Conservation (phyloP, 2,888 invertebrate species). For the Teleogryllus oceanicus region DNA sequence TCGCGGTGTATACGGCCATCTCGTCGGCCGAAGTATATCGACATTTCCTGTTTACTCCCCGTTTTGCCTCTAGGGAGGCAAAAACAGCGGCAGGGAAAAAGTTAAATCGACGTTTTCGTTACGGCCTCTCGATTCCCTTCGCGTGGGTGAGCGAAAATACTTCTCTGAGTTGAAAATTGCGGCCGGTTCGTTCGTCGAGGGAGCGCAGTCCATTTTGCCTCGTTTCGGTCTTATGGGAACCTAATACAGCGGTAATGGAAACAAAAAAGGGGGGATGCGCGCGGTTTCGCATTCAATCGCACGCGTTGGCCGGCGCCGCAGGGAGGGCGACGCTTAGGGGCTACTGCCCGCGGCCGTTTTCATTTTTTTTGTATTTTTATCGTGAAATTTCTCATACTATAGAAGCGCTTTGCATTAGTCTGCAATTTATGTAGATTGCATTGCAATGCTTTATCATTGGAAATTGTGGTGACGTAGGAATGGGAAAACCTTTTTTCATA, state of each 20-base stretch:
- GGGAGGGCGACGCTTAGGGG: not conserved
- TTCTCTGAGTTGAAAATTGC: not conserved
- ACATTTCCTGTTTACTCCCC: slow-evolving; percentile 1
- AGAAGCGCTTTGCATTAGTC: too few species aligned
- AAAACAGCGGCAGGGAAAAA: not conserved
- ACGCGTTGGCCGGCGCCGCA: not conserved
- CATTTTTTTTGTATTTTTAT: too few species aligned
- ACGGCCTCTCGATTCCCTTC: not conserved
- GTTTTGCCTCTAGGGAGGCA: not conserved
- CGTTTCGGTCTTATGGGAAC: slow-evolving; percentile 3
- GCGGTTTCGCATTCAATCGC: not conserved
- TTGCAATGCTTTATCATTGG: too few species aligned
- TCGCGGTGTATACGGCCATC: too few species aligned
- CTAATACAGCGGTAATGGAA: slow-evolving; percentile 6
- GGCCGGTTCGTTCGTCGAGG: not conserved
- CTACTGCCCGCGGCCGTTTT: too few species aligned
- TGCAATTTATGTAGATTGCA: too few species aligned
- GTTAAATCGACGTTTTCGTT: slow-evolving; percentile 18
- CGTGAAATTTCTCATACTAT: too few species aligned
- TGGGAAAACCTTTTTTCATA: too few species aligned
- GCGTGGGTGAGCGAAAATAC: not conserved
- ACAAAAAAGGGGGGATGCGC: not conserved
- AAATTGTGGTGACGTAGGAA: too few species aligned
- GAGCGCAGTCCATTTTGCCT: not conserved
- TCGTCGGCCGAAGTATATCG: not conserved